A percentile compares a stretch with the other conserved stretches of the same genome.
Conservation (phyloP, 2,888 invertebrate species). For the Phytoseiulus persimilis region DNA sequence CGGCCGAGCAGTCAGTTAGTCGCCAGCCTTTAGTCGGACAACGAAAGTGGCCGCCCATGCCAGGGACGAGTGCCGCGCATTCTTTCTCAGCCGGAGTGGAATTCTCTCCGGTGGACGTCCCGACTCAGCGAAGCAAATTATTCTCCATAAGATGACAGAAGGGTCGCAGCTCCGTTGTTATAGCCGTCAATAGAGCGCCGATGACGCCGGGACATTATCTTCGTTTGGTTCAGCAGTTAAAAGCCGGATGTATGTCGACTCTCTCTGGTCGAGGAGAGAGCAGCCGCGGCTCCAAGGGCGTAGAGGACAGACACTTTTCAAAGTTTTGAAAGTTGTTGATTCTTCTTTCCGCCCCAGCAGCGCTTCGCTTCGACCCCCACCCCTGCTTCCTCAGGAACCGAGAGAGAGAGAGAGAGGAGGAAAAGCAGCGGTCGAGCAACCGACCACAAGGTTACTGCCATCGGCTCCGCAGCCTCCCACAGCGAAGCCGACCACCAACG, state of each 20-base stretch:
- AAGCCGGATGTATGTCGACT: neutral
- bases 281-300: neutral
- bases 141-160: neutral
- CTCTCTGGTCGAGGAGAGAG: neutral
- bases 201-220: neutral
- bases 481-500: too few species aligned
- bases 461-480: neutral
- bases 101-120: neutral
- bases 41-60: neutral
- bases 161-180: neutral
- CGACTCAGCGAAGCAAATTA: neutral
- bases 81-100: neutral
- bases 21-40: neutral
- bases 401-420: neutral
- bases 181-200: neutral
- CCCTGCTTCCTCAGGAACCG: too few species aligned
- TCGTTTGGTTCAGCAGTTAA: neutral
- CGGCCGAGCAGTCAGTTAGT: neutral
- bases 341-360: neutral
- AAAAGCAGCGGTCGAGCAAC: neutral
- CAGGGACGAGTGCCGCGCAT: neutral
- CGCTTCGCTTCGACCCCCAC: too few species aligned
- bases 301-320: neutral
- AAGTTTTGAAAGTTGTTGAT: neutral
- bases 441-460: neutral